phyloP scores from a whole-genome alignment of 2,113 vertebrate genomes.

The Polyodon spathula region DNA sequence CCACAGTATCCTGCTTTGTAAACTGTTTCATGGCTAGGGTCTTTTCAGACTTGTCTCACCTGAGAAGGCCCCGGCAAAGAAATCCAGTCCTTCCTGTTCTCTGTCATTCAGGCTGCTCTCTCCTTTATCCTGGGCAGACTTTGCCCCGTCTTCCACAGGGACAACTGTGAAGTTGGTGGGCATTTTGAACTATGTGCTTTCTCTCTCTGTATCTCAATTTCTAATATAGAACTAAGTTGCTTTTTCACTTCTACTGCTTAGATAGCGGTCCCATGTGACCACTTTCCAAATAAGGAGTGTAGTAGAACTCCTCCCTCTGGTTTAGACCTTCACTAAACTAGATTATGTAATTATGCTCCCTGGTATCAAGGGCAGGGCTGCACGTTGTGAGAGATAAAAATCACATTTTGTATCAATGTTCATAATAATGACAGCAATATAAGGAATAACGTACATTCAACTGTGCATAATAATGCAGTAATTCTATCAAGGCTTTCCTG shows the following conservation, averaged over 20 bases:
- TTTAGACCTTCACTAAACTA: slow-evolving; percentile 19
- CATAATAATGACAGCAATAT: too few relatives aligned
- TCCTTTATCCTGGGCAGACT: slow-evolving; percentile 21
- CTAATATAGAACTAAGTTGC: slow-evolving; percentile 26
- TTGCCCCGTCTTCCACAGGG: slow-evolving; percentile 46
- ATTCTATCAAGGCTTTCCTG: too few relatives aligned
- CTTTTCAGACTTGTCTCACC: slow-evolving; percentile 23
- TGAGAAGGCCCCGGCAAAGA: slow-evolving; percentile 12
- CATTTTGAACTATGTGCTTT: slow-evolving; percentile 56
- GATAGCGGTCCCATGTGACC: slow-evolving; percentile 51
- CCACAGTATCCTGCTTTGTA: too few relatives aligned
- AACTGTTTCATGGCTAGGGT: too few relatives aligned
- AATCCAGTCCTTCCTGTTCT: slow-evolving; percentile 32
- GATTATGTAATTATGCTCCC: neutral
- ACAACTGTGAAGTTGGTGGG: slow-evolving; percentile 66
- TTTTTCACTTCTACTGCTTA: slow-evolving; percentile 41
- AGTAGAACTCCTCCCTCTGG: slow-evolving; percentile 41
- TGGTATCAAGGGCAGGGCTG: neutral
- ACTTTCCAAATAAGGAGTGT: slow-evolving; percentile 52
- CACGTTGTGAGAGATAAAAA: too few relatives aligned
- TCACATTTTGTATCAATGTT: too few relatives aligned
- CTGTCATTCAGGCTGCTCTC: slow-evolving; percentile 22
- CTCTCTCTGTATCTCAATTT: slow-evolving; percentile 4
- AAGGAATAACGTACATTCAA: too few relatives aligned
- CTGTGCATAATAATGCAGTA: too few relatives aligned